These are phyloP conservation scores for Apamea sordens DNA, from an alignment of 2,888 invertebrate species.

Conservation along the genomic window DNA sequence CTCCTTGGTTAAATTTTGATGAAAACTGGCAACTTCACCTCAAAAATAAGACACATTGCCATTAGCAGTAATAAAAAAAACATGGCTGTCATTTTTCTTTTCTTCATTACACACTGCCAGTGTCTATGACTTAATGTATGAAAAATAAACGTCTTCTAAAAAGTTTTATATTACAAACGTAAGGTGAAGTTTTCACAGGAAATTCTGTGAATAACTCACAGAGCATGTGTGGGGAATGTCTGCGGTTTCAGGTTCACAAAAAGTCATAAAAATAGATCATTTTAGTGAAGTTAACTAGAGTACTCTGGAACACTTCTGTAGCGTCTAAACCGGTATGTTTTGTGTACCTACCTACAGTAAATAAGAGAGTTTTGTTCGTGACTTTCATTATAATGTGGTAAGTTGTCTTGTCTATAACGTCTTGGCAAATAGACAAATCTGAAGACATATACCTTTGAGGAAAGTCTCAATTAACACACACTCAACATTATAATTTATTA, in stretches of 20 bases:
- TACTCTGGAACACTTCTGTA: slow-evolving; percentile 10
- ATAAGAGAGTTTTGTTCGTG: slow-evolving; percentile 8
- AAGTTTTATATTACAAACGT: slow-evolving; percentile 42
- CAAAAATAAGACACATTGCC: neutral
- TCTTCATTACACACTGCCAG: slow-evolving; percentile 13
- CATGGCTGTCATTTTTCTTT: neutral
- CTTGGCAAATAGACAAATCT: neutral
- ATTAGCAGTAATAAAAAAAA: neutral
- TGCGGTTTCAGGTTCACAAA: slow-evolving; percentile 22
- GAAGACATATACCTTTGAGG: neutral
- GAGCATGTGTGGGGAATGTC: slow-evolving; percentile 45
- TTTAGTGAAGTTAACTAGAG: slow-evolving; percentile 32
- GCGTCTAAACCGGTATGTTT: neutral
- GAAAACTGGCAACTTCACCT: neutral
- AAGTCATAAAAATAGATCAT: slow-evolving; percentile 39
- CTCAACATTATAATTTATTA: too few relatives aligned
- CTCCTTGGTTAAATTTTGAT: neutral
- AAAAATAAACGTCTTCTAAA: slow-evolving; percentile 18
- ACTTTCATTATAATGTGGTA: slow-evolving; percentile 5
- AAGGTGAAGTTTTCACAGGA: neutral
- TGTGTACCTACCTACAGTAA: neutral
- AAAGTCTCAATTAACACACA: neutral
- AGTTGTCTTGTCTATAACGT: neutral
- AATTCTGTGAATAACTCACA: slow-evolving; percentile 39
- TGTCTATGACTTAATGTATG: slow-evolving; percentile 2